Percentiles rank a stretch among this genome's conserved stretches.
These are phyloP conservation scores for Sebastes fasciatus DNA, from an alignment of 2,113 vertebrate species.

Conservation along the genomic window DNA sequence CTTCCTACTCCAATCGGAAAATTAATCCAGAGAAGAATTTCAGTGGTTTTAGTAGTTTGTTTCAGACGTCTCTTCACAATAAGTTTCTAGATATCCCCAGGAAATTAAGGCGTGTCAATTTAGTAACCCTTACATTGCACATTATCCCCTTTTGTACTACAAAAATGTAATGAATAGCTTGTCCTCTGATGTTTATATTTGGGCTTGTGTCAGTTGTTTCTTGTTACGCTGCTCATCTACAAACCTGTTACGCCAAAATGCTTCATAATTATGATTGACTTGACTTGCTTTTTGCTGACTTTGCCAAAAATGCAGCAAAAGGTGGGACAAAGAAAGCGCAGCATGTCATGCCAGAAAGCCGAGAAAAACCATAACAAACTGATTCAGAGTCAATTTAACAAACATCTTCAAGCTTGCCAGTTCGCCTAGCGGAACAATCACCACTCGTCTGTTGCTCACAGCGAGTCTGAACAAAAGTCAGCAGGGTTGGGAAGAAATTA, in stretches of 20 bases:
- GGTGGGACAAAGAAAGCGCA: not conserved
- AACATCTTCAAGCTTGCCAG: slow-evolving; percentile 9
- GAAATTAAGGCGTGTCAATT: slow-evolving; percentile 1
- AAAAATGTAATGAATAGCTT: not conserved
- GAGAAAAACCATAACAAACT: slow-evolving; percentile 5
- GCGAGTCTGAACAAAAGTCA: slow-evolving; percentile 1
- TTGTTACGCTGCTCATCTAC: not conserved
- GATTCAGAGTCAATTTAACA: slow-evolving; percentile 8
- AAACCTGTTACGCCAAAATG: not conserved
- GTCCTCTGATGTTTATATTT: slow-evolving; percentile 9
- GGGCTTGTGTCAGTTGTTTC: slow-evolving; percentile 3
- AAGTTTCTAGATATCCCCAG: not conserved
- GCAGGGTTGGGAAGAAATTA: not conserved
- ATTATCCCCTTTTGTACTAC: not conserved
- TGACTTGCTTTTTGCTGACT: slow-evolving; percentile 18
- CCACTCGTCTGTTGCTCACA: not conserved
- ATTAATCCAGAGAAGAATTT: not conserved
- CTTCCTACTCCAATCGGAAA: not conserved
- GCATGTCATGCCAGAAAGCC: not conserved
- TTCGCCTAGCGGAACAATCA: not conserved
- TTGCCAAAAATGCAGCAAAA: slow-evolving; percentile 34
- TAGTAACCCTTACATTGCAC: not conserved
- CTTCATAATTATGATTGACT: slow-evolving; percentile 13
- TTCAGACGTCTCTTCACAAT: not conserved
- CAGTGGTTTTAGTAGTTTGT: not conserved